These are phyloP conservation scores for Pardalotus punctatus DNA, from an alignment of 2,113 vertebrate genomes.

Conservation along the genomic window DNA sequence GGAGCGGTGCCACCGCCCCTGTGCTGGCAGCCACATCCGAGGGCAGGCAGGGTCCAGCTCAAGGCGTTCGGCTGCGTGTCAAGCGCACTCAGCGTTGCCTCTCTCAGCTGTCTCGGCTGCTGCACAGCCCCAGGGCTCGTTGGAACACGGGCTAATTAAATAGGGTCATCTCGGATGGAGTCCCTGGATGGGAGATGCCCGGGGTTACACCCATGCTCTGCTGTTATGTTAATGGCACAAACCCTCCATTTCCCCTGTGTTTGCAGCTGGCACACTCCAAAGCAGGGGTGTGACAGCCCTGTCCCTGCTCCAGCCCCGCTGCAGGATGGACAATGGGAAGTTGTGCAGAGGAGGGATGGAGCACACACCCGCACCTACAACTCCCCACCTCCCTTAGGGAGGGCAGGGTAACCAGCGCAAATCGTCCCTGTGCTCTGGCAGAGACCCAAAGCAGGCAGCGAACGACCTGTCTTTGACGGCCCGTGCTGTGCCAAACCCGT, in stretches of 20 bases:
- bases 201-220: not conserved
- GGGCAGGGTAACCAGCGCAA: not conserved
- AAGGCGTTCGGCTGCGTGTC: not conserved
- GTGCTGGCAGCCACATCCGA: not conserved
- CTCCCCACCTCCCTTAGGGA: not conserved
- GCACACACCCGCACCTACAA: not conserved
- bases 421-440: not conserved
- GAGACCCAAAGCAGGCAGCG: not conserved
- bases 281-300: not conserved
- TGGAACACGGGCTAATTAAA: not conserved
- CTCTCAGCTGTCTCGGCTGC: not conserved
- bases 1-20: not conserved
- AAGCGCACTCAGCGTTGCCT: rapidly evolving
- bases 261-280: not conserved
- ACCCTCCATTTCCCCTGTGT: rapidly evolving
- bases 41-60: not conserved
- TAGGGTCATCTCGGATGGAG: not conserved
- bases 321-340: not conserved
- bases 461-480: rapidly evolving
- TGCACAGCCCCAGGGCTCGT: not conserved
- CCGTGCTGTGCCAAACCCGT: not conserved
- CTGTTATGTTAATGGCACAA: not conserved
- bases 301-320: not conserved
- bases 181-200: not conserved
- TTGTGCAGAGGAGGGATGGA: not conserved